These are phyloP conservation scores for Anthopleura xanthogrammica DNA, from an alignment of 92 coral and sea anemone genomes.

Conservation along the genomic window DNA sequence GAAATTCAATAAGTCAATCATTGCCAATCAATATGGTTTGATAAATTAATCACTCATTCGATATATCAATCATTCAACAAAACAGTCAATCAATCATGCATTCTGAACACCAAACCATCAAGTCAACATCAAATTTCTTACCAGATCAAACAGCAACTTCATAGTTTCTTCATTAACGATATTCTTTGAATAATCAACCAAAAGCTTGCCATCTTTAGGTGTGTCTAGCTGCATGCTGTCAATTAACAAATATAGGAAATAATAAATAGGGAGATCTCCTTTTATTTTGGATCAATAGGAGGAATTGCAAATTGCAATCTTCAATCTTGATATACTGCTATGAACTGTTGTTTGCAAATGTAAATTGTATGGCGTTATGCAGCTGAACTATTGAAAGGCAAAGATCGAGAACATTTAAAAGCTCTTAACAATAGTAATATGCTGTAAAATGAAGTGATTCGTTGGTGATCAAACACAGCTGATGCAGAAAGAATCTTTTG, in stretches of 20 bases:
- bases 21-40: background rate
- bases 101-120: no score
- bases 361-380: background rate
- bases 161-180: conserved; percentile 87
- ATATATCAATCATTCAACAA: background rate
- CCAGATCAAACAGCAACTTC: conserved; percentile 79
- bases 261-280: no score
- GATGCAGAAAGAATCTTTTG: background rate
- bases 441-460: background rate
- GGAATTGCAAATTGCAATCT: no score
- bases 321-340: no score
- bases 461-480: background rate
- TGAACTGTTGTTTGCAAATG: background rate
- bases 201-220: conserved; percentile 61
- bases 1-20: no score
- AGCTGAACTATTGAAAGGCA: background rate
- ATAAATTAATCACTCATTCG: background rate
- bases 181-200: conserved; percentile 92
- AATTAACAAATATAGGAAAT: background rate
- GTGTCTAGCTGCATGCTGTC: conserved; percentile 52
- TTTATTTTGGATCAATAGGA: no score
- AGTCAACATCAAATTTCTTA: conserved; percentile 24
- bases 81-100: no score
- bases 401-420: background rate
- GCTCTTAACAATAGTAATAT: no score